These are phyloP conservation scores for Bursaphelenchus mucronatus DNA, from an alignment of 1,140 invertebrate species.

Conservation along the genomic window DNA sequence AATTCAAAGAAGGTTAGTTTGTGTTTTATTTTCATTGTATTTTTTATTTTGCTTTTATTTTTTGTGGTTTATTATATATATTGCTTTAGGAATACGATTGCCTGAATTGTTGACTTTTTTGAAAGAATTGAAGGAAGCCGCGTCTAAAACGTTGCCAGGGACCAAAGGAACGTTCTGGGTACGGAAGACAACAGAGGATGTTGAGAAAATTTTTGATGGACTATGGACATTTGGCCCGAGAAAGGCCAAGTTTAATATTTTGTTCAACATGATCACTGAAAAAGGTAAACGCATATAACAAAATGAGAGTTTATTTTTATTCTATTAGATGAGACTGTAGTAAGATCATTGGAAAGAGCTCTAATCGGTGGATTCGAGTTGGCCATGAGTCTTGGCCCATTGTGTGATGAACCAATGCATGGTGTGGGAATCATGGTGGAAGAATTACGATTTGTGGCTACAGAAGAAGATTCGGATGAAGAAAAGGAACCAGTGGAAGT, in stretches of 20 bases:
- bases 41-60: neutral
- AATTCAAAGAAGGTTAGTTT: constrained; percentile 67
- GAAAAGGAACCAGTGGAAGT: constrained; percentile 47
- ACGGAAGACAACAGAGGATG: constrained; percentile 63
- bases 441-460: constrained; percentile 52
- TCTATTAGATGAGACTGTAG: constrained; percentile 9
- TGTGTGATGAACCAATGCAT: constrained; percentile 92
- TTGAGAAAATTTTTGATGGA: constrained; percentile 67
- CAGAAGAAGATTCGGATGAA: constrained; percentile 23
- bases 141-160: constrained; percentile 64
- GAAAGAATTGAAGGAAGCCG: neutral
- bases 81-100: neutral
- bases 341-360: constrained; percentile 46
- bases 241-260: constrained; percentile 79
- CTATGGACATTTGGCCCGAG: constrained; percentile 88
- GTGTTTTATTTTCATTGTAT: constrained; percentile 23
- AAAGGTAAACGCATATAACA: constrained; percentile 53
- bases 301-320: constrained; percentile 14
- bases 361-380: constrained; percentile 91
- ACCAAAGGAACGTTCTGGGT: constrained; percentile 64
- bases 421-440: constrained; percentile 84
- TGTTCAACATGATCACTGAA: constrained; percentile 71
- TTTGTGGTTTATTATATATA: constrained; percentile 13
- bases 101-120: constrained; percentile 10
- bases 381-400: constrained; percentile 77